Percentiles rank a stretch among this genome's conserved stretches.
Conservation (phyloP, 2,888 invertebrate genomes). For the Argyresthia albistria region DNA sequence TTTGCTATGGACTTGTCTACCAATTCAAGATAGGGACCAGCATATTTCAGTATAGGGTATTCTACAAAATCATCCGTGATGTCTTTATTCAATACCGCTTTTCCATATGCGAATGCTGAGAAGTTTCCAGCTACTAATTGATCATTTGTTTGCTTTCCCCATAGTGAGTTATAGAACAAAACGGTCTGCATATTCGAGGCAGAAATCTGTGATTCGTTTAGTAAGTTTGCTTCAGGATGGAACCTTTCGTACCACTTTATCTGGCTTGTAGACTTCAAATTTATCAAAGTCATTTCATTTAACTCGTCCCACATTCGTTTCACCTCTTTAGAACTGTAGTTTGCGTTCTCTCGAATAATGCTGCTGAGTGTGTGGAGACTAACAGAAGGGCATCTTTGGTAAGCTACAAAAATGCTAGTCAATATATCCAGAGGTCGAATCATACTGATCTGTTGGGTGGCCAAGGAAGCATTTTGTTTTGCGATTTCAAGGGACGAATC, state of each 20-base stretch:
- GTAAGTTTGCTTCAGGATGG: slow-evolving; percentile 30
- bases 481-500: slow-evolving; percentile 64
- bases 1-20: slow-evolving; percentile 53
- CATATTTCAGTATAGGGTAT: slow-evolving; percentile 67
- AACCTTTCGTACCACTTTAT: slow-evolving; percentile 19
- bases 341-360: slow-evolving; percentile 21
- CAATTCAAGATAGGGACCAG: slow-evolving; percentile 52
- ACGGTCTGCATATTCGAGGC: slow-evolving; percentile 49
- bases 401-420: slow-evolving; percentile 26
- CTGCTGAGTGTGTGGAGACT: slow-evolving; percentile 20
- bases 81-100: slow-evolving; percentile 46
- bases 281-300: slow-evolving; percentile 26
- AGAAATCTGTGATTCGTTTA: slow-evolving; percentile 17
- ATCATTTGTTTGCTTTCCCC: slow-evolving; percentile 19
- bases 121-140: slow-evolving; percentile 24
- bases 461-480: slow-evolving; percentile 66
- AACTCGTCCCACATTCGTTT: slow-evolving; percentile 12
- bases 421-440: slow-evolving; percentile 1
- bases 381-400: slow-evolving; percentile 35
- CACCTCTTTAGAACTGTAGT: slow-evolving; percentile 8
- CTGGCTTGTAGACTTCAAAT: slow-evolving; percentile 23
- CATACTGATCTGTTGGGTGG: slow-evolving; percentile 24
- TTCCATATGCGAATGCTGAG: slow-evolving; percentile 64
- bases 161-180: slow-evolving; percentile 53
- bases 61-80: slow-evolving; percentile 61